phyloP scores from a whole-genome alignment of 2,888 invertebrate species.

The Drosophila nigritarsus region DNA sequence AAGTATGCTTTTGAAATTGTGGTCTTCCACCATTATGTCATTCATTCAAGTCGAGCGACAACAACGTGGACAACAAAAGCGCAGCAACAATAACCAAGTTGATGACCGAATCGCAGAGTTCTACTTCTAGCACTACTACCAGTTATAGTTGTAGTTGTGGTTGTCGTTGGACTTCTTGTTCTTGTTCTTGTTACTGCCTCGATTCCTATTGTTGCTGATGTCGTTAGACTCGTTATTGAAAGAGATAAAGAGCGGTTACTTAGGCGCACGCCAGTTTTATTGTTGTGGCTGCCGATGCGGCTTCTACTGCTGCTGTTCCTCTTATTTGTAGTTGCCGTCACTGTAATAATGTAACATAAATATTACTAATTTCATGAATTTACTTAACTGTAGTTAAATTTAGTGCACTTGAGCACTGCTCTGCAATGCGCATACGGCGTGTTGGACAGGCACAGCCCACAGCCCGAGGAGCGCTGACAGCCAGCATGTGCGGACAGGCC shows the following conservation, averaged over 20 bases:
- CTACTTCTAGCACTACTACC: constrained; percentile 29
- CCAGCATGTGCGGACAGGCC: constrained; percentile 48
- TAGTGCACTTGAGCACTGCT: constrained; percentile 62
- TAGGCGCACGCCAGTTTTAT: constrained; percentile 74
- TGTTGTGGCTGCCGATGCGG: constrained; percentile 39
- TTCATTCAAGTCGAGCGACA: constrained; percentile 65
- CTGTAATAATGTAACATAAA: constrained; percentile 75
- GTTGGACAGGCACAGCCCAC: constrained; percentile 52
- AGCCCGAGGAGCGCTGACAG: constrained; percentile 73
- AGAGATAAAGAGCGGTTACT: constrained; percentile 81
- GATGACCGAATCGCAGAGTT: constrained; percentile 66
- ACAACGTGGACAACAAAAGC: constrained; percentile 61
- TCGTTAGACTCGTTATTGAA: constrained; percentile 76
- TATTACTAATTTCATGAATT: constrained; percentile 80
- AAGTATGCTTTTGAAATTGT: constrained; percentile 79
- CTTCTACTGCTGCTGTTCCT: constrained; percentile 26
- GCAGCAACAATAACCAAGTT: constrained; percentile 44
- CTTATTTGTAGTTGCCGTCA: constrained; percentile 69
- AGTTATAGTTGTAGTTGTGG: constrained; percentile 27
- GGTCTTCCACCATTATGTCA: constrained; percentile 81
- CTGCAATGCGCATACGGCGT: constrained; percentile 68
- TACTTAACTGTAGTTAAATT: constrained; percentile 78
- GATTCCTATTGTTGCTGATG: constrained; percentile 34
- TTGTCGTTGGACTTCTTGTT: constrained; percentile 3
- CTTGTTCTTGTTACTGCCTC: constrained; percentile 1